Evolutionary conservation across 2,888 invertebrate species (phyloP).

Genomic region (Temnothorax unifasciatus): DNA sequence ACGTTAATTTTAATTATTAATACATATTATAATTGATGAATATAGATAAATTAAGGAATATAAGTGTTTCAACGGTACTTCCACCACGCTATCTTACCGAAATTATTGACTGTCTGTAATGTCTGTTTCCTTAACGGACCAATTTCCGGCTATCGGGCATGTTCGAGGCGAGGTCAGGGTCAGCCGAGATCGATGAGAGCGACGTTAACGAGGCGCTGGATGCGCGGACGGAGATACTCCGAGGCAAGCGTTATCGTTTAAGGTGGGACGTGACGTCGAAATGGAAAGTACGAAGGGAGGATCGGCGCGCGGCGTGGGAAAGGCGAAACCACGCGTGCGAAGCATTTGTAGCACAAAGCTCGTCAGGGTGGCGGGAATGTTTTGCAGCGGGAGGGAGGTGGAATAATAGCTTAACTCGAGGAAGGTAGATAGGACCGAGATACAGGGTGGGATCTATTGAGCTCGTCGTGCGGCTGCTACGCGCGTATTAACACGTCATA

Average conservation of each 20-base stretch:
- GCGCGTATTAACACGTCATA: constrained; percentile 80
- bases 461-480: constrained; percentile 69
- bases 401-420: constrained; percentile 45
- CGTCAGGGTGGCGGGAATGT: constrained; percentile 55
- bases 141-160: constrained; percentile 55
- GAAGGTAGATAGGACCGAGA: constrained; percentile 46
- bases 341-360: constrained; percentile 76
- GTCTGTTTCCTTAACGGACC: constrained; percentile 50
- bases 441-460: constrained; percentile 75
- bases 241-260: constrained; percentile 53
- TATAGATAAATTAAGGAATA: not conserved
- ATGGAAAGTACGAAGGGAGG: constrained; percentile 53
- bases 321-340: constrained; percentile 40
- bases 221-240: constrained; percentile 50
- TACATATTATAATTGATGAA: not conserved
- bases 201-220: constrained; percentile 55
- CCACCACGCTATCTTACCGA: not conserved
- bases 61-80: constrained; percentile 26
- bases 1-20: not conserved
- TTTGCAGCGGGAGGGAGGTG: constrained; percentile 57
- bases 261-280: constrained; percentile 52
- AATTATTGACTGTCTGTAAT: constrained; percentile 22
- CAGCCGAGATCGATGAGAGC: constrained; percentile 52
- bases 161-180: constrained; percentile 55
- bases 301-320: not conserved